Conservation (phyloP, 2,888 invertebrate genomes). For the Harpalus rufipes region DNA sequence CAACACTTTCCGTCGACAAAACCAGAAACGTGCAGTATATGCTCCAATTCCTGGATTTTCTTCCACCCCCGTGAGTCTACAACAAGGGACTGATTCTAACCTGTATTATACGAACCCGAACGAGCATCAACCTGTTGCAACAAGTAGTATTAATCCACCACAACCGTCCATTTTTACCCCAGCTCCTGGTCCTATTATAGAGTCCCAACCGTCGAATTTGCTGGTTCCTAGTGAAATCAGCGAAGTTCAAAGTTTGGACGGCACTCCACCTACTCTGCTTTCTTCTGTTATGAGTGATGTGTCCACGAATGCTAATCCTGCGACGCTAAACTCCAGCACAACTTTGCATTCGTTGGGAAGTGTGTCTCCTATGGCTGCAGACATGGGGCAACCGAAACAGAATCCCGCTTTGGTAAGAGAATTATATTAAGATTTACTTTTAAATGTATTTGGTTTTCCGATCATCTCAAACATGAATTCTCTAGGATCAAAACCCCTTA, state of each 20-base stretch:
- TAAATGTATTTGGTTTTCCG: no score
- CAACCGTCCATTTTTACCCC: constrained; percentile 57
- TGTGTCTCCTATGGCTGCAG: constrained; percentile 20
- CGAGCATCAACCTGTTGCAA: constrained; percentile 36
- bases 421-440: neutral
- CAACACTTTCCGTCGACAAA: constrained; percentile 83
- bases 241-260: constrained; percentile 59
- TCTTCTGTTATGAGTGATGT: constrained; percentile 56
- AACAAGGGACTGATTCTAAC: constrained; percentile 60
- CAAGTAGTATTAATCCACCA: neutral
- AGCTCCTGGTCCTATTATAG: constrained; percentile 39
- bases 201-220: constrained; percentile 31
- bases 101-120: constrained; percentile 68
- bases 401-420: constrained; percentile 19
- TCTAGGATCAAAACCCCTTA: no score
- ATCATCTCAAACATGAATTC: no score
- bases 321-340: constrained; percentile 52
- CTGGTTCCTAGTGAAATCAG: constrained; percentile 52
- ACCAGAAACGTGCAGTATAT: constrained; percentile 85
- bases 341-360: constrained; percentile 36
- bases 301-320: constrained; percentile 57
- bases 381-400: constrained; percentile 15
- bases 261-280: constrained; percentile 42
- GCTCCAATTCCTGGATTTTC: constrained; percentile 87
- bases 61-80: constrained; percentile 60